Evolutionary conservation across 2,797 vertebrate genomes (phyloP).

Genomic region (Lateolabrax maculatus): DNA sequence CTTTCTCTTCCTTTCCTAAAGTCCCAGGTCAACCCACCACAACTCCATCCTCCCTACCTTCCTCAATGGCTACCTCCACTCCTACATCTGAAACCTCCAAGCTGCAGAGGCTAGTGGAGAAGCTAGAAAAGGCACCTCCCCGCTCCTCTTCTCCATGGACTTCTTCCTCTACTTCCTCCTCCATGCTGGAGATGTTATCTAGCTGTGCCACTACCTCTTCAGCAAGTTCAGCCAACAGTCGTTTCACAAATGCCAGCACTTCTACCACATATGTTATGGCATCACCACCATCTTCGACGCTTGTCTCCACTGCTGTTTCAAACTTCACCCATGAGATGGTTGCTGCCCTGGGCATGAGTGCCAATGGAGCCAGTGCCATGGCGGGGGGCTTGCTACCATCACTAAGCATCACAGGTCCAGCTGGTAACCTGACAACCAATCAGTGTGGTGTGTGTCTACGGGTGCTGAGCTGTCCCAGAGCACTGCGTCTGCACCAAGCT

Average conservation of each 20-base stretch:
- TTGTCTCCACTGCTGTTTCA: constrained; percentile 77
- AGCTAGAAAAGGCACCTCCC: constrained; percentile 88
- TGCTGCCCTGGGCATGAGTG: constrained; percentile 81
- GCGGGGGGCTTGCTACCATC: constrained; percentile 73
- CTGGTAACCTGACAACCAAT: constrained; percentile 83
- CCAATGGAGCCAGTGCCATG: constrained; percentile 68
- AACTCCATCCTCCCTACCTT: constrained; percentile 74
- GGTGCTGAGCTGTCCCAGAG: constrained; percentile 92
- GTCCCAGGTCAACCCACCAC: constrained; percentile 67
- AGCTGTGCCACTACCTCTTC: constrained; percentile 63
- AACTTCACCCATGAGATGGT: constrained; percentile 84
- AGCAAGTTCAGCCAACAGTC: constrained; percentile 62
- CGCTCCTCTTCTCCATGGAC: constrained; percentile 75
- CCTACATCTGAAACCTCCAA: constrained; percentile 93
- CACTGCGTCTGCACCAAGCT: constrained; percentile 92
- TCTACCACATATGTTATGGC: constrained; percentile 83
- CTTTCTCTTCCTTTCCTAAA: constrained; percentile 84
- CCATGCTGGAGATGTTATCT: constrained; percentile 75
- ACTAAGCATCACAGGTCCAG: constrained; percentile 69
- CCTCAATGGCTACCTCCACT: constrained; percentile 76
- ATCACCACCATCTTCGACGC: constrained; percentile 76
- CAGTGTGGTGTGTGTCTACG: constrained; percentile 93
- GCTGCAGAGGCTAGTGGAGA: constrained; percentile 92
- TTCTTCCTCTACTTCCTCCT: constrained; percentile 68
- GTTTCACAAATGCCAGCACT: constrained; percentile 79